phyloP scores from a whole-genome alignment of 2,113 vertebrate species.

The Spermophilus dauricus region DNA sequence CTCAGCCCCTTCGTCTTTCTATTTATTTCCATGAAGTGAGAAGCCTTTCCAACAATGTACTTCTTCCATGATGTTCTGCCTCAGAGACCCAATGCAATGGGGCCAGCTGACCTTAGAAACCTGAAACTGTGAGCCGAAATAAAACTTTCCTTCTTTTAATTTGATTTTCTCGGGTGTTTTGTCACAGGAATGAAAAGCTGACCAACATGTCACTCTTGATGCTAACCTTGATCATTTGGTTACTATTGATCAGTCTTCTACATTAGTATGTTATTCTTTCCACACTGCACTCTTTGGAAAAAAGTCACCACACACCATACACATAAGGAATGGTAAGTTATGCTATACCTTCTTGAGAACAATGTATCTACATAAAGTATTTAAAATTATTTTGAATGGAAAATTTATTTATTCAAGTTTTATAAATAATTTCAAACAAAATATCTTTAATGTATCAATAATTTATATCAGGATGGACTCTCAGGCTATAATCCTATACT shows the following conservation, averaged over 20 bases:
- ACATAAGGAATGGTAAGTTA: background rate
- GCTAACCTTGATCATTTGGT: background rate
- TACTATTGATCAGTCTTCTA: background rate
- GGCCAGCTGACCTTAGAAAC: background rate
- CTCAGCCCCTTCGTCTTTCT: background rate
- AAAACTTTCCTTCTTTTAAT: background rate
- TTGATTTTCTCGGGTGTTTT: background rate
- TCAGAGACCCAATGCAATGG: no score
- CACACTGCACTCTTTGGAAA: background rate
- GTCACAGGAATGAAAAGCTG: background rate
- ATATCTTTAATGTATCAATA: background rate
- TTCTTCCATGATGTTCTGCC: rapidly evolving
- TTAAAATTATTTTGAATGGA: background rate
- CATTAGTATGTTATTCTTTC: background rate
- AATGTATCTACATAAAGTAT: background rate
- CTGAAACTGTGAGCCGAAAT: background rate
- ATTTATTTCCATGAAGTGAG: background rate
- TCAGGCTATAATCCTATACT: background rate
- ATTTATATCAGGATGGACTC: background rate
- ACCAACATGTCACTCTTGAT: background rate
- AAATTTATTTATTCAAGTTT: background rate
- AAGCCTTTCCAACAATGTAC: no score
- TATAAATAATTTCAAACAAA: background rate
- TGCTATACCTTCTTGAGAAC: background rate
- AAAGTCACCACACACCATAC: background rate